Percentiles rank a stretch among this genome's conserved stretches.
Conservation (phyloP, 2,113 vertebrate species). For the Chaenogobius annularis region DNA sequence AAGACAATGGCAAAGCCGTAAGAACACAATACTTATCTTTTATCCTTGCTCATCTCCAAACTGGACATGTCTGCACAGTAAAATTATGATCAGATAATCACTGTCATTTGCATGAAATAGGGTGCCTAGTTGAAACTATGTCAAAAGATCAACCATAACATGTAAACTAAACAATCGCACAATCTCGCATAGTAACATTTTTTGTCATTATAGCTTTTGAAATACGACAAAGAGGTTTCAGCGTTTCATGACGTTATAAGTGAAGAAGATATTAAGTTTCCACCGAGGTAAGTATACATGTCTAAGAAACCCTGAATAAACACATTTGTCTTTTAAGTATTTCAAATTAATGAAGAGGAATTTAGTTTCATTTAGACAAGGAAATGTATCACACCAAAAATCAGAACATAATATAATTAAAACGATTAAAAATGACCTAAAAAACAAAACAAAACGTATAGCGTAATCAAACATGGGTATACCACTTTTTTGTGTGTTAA, state of each 20-base stretch:
- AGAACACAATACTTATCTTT: constrained; percentile 27
- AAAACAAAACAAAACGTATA: too few species aligned
- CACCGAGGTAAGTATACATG: constrained; percentile 73
- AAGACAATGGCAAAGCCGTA: constrained; percentile 78
- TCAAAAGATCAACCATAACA: not conserved
- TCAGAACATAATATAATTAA: too few species aligned
- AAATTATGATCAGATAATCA: not conserved
- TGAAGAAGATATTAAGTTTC: constrained; percentile 81
- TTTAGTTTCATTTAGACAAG: not conserved
- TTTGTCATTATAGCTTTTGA: constrained; percentile 68
- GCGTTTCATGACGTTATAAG: constrained; percentile 72
- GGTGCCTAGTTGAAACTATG: too few species aligned
- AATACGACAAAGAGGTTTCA: constrained; percentile 77
- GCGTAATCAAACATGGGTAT: too few species aligned
- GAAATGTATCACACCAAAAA: too few species aligned
- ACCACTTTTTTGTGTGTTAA: too few species aligned
- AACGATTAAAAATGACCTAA: too few species aligned
- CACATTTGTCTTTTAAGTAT: too few species aligned
- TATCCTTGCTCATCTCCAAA: constrained; percentile 2
- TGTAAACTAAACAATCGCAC: not conserved
- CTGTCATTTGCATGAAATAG: not conserved
- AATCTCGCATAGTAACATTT: not conserved
- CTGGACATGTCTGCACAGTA: not conserved
- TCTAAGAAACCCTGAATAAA: too few species aligned
- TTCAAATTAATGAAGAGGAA: too few species aligned